Conservation (phyloP, 1,140 invertebrate genomes). For the Muscidifurax raptorellus region DNA sequence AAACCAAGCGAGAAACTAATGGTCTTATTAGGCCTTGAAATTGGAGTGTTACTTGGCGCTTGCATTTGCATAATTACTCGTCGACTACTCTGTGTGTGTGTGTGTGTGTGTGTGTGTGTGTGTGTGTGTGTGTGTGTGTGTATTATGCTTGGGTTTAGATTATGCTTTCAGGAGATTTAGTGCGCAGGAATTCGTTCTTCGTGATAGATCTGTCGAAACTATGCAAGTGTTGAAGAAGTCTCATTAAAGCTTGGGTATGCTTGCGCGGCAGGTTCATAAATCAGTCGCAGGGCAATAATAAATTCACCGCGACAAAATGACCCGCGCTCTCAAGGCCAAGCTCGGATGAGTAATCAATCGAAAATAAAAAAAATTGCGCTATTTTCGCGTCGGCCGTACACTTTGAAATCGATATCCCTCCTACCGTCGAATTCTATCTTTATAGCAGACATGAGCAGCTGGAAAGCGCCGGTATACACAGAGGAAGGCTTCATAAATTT, state of each 20-base stretch:
- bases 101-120: too few relatives aligned
- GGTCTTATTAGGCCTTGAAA: constrained; percentile 25
- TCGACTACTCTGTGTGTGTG: too few relatives aligned
- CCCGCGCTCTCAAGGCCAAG: not conserved
- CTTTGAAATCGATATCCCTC: not conserved
- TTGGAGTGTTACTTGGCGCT: not conserved
- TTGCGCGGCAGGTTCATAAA: not conserved
- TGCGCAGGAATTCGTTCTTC: too few relatives aligned
- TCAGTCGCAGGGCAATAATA: not conserved
- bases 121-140: too few relatives aligned
- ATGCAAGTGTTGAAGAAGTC: not conserved
- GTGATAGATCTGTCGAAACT: too few relatives aligned
- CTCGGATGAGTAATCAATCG: not conserved
- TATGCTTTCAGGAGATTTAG: too few relatives aligned
- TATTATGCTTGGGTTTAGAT: too few relatives aligned
- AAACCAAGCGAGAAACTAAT: not conserved
- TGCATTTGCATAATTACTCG: constrained; percentile 18
- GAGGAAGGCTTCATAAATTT: constrained; percentile 9
- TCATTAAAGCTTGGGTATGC: not conserved
- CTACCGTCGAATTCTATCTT: not conserved
- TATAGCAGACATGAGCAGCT: not conserved
- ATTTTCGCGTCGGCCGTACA: not conserved
- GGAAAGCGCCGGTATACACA: not conserved
- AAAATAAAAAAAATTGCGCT: constrained; percentile 15
- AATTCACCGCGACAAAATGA: not conserved